phyloP scores from a whole-genome alignment of 2,113 vertebrate genomes.

The Syngnathus typhle region DNA sequence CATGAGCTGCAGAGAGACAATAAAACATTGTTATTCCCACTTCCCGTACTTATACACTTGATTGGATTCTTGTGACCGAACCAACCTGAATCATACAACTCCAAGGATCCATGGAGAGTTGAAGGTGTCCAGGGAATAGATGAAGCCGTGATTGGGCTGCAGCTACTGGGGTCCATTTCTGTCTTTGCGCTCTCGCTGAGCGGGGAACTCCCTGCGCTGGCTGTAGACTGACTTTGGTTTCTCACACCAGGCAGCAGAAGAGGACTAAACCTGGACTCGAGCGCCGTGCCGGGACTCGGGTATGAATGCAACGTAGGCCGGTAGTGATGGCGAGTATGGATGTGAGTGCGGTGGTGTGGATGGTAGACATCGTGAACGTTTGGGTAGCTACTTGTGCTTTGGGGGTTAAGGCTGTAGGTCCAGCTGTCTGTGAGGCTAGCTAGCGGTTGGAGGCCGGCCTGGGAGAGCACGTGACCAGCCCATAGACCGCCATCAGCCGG shows the following conservation, averaged over 20 bases:
- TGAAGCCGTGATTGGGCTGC: constrained; percentile 61
- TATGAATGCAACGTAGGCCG: constrained; percentile 72
- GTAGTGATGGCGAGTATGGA: constrained; percentile 65
- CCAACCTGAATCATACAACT: constrained; percentile 89
- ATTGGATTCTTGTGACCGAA: neutral
- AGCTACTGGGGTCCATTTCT: constrained; percentile 71
- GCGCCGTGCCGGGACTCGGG: constrained; percentile 69
- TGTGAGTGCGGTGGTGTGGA: constrained; percentile 77
- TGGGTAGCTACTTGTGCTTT: constrained; percentile 80
- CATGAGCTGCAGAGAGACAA: constrained; percentile 72
- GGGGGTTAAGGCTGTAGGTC: constrained; percentile 86
- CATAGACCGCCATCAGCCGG: constrained; percentile 78
- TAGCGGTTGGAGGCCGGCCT: constrained; percentile 74
- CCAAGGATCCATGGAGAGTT: constrained; percentile 82
- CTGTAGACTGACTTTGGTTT: constrained; percentile 62
- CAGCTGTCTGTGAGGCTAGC: constrained; percentile 80
- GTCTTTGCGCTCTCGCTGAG: constrained; percentile 78
- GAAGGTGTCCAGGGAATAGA: constrained; percentile 81
- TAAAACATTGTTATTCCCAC: constrained; percentile 6
- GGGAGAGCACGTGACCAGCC: constrained; percentile 82
- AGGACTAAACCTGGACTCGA: constrained; percentile 84
- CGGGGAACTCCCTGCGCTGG: constrained; percentile 75
- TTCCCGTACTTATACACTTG: neutral
- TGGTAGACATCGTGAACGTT: constrained; percentile 89
- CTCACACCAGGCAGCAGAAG: constrained; percentile 82